Evolutionary conservation across 2,113 vertebrate species (phyloP).

Genomic region (Tautogolabrus adspersus): DNA sequence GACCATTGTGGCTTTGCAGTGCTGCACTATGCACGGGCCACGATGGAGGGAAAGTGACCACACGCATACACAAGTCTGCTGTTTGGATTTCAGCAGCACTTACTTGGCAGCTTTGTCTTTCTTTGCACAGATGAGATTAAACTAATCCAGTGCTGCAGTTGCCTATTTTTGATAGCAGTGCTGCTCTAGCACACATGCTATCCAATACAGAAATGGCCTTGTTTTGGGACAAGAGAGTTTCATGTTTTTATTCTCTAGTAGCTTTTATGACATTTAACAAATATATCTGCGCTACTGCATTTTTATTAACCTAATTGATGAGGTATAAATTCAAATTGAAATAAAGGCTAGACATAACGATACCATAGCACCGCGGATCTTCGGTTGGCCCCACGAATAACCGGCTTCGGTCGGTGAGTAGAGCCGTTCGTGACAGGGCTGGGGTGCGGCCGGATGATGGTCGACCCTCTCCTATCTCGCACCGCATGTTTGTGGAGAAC

Average conservation of each 20-base stretch:
- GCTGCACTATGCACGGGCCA: conserved; percentile 37
- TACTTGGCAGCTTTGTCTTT: conserved; percentile 49
- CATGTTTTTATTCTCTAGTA: not conserved
- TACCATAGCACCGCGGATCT: too few species aligned
- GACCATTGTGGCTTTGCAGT: conserved; percentile 50
- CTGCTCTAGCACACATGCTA: not conserved
- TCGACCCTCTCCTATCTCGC: too few species aligned
- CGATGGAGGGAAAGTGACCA: conserved; percentile 71
- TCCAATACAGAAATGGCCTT: not conserved
- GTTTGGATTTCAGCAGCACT: conserved; percentile 67
- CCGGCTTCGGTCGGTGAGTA: too few species aligned
- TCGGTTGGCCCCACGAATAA: too few species aligned
- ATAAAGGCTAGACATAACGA: too few species aligned
- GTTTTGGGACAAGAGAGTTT: not conserved
- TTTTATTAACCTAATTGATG: conserved; percentile 14
- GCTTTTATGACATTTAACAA: too few species aligned
- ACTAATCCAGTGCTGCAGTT: conserved; percentile 27
- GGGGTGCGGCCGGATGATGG: too few species aligned
- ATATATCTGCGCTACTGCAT: not conserved
- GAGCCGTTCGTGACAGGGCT: too few species aligned
- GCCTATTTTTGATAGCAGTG: conserved; percentile 15
- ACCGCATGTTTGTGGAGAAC: too few species aligned
- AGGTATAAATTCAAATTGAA: conserved; percentile 10
- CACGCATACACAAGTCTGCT: conserved; percentile 44
- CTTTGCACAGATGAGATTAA: conserved; percentile 50